Evolutionary conservation across 2,113 vertebrate genomes (phyloP).

Genomic region (Stomatorhinus ivindoensis): DNA sequence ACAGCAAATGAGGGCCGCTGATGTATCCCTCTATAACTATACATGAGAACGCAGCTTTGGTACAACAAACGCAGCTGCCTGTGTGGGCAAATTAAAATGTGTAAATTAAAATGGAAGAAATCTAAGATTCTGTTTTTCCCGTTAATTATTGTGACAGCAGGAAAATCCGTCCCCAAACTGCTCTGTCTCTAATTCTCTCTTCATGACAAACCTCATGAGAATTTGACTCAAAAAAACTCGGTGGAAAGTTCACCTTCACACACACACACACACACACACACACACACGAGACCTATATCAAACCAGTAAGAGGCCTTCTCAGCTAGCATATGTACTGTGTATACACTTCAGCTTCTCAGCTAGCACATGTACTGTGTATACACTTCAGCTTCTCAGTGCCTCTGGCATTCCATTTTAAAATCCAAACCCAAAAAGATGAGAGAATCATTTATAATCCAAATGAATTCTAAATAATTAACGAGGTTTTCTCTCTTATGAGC

Average conservation of each 20-base stretch:
- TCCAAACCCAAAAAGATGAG: background rate
- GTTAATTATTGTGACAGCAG: background rate
- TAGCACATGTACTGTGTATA: background rate
- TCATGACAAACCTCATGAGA: background rate
- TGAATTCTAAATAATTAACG: slow-evolving; percentile 9
- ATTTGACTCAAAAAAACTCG: background rate
- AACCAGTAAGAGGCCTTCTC: slow-evolving; percentile 1
- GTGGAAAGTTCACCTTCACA: background rate
- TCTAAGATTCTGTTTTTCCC: background rate
- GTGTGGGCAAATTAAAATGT: background rate
- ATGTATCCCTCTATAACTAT: background rate
- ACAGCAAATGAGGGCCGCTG: background rate
- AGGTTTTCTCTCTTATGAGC: slow-evolving; percentile 5
- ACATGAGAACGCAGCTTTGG: background rate
- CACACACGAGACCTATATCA: background rate
- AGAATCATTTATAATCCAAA: slow-evolving; percentile 16
- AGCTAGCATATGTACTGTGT: background rate
- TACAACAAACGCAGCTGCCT: background rate
- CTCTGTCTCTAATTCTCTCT: background rate
- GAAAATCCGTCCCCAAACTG: background rate
- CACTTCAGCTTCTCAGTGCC: background rate
- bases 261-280: background rate
- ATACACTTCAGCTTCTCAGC: background rate
- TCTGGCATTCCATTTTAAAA: background rate
- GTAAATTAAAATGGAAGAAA: background rate